Evolutionary conservation across 2,888 invertebrate genomes (phyloP).

Genomic region (Athalia rosae): DNA sequence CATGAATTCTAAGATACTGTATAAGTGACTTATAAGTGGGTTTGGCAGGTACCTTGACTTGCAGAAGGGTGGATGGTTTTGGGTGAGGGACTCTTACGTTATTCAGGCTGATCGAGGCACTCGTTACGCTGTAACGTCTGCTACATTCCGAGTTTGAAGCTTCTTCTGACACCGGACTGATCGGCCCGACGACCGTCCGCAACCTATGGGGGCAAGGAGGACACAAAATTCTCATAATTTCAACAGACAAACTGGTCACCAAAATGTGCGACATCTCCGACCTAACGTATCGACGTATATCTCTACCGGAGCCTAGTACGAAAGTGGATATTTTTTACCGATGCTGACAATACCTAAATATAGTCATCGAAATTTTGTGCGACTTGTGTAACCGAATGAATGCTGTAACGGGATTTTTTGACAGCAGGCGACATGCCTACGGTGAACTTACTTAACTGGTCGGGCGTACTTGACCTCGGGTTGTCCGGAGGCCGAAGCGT

Average conservation of each 20-base stretch:
- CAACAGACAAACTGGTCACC: not conserved
- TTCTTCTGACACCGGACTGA: conserved; percentile 64
- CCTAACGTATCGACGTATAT: not conserved
- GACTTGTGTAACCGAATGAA: not conserved
- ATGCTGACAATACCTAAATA: not conserved
- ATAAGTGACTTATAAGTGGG: conserved; percentile 34
- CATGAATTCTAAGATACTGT: not conserved
- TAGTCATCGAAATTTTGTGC: not conserved
- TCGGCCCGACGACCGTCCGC: conserved; percentile 62
- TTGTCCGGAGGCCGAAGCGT: conserved; percentile 60
- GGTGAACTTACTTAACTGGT: conserved; percentile 67
- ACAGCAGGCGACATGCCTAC: conserved; percentile 53
- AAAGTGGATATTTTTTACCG: too few relatives aligned
- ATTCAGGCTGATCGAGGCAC: conserved; percentile 65
- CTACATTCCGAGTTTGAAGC: conserved; percentile 62
- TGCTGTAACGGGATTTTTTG: not conserved
- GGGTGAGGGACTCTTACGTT: conserved; percentile 66
- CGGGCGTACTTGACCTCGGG: conserved; percentile 70
- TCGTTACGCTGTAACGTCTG: conserved; percentile 62
- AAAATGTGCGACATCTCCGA: not conserved
- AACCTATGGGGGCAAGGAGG: conserved; percentile 58
- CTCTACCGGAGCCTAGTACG: too few relatives aligned
- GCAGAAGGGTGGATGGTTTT: conserved; percentile 61
- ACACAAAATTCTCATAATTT: not conserved
- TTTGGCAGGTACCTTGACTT: conserved; percentile 60